Evolutionary conservation across 2,888 invertebrate species (phyloP), one percentile per base, ranked within the genome.

Genomic region (Orthosia gracilis): DNA sequence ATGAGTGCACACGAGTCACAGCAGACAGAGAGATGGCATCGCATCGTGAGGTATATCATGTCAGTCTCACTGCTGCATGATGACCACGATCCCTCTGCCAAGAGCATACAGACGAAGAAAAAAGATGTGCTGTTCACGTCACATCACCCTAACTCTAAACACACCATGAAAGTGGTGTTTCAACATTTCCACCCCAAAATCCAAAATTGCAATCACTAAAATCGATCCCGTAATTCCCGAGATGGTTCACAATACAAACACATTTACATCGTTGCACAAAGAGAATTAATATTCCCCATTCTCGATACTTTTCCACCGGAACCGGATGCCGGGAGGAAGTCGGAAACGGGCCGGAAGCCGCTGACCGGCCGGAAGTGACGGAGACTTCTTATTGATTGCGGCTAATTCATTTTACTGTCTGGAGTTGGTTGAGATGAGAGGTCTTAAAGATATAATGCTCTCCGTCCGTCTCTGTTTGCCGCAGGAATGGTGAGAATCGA

Each of bases 311-410:
- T 82, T 73, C 75, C 62, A 75, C 76, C 81, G 87, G 87, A 83
- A 85, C 80, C 92, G 93, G 92, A 93, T 87, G 88, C 86, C 87
- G 82, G 88, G 86, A 83, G 92, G 91, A 89, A 89, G 21, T 76
- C 91, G 92, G 92, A 92, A 90, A 88, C 89, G 88, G 88, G 66
- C 80, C 90, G 90, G 89, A 91, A 90, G 92, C 92, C 89, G 91
- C 92, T 92, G 94, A 94, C 94, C 93, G 93, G 92, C 89, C 89
- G 87, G 88, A 87, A 58, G 89, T 88, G 87, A 89, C 87, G 90
- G 89, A 82, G 87, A 88, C 91, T 80, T 91, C 91, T 91, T 94
- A 92, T 94, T 93, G 94, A 94, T 94, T 93, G 94, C 88, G 90
- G 91, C 91, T 92, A 93, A 93, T 94, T 90, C 88, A 88, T 91